Conservation (phyloP, 2,113 vertebrate species). For the Piliocolobus tephrosceles region DNA sequence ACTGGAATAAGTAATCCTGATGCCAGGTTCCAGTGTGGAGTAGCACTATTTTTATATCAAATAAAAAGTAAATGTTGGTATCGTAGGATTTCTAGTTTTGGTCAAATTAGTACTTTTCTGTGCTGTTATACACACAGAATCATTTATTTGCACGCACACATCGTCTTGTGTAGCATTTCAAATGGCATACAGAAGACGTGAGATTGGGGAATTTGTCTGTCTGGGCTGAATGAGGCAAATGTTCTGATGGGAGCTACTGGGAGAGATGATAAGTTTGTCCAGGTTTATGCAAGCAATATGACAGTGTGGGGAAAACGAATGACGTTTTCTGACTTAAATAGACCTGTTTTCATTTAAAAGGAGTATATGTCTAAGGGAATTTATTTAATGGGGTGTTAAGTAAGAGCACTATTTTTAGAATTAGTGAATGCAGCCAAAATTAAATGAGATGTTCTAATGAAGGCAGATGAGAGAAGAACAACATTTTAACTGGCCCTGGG, state of each 20-base stretch:
- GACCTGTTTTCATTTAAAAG: conserved; percentile 63
- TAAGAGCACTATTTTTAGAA: conserved; percentile 64
- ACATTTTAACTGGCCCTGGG: conserved; percentile 40
- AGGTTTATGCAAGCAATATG: not conserved
- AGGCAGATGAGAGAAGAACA: conserved; percentile 33
- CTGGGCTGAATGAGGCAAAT: not conserved
- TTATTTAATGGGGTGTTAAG: conserved; percentile 64
- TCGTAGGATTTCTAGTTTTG: not conserved
- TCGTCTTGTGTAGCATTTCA: not conserved
- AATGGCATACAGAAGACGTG: not conserved
- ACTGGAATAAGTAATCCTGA: not conserved
- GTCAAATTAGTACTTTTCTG: not conserved
- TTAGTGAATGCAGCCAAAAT: conserved; percentile 50
- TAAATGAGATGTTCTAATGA: conserved; percentile 55
- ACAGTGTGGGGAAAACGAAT: not conserved
- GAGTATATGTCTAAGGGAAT: conserved; percentile 59
- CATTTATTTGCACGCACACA: not conserved
- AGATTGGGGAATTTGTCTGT: not conserved
- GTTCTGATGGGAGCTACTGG: not conserved
- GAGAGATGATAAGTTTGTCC: not conserved
- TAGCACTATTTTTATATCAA: not conserved
- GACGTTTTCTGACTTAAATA: conserved; percentile 44
- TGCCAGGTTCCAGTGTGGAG: not conserved
- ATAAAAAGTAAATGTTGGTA: conserved; percentile 8
- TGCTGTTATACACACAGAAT: not conserved